Evolutionary conservation across 1,140 invertebrate genomes (phyloP), one percentile per base, ranked within the genome.

Genomic region (Drosophila auraria): DNA sequence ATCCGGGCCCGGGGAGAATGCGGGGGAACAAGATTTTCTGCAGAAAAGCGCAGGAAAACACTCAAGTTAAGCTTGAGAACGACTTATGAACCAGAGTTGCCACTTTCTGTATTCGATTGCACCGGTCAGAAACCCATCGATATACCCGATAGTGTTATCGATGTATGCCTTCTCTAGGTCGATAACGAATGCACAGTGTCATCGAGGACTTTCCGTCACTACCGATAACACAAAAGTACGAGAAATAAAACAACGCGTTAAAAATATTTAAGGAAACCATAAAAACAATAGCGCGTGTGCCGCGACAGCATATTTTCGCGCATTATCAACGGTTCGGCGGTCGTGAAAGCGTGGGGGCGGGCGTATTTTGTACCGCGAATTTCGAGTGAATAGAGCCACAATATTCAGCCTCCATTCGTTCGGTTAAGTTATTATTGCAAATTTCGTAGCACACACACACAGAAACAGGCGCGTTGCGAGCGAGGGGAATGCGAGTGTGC

Each of bases 371-470:
- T 40, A 42, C 44, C 11, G 27, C 17, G 44, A 40, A 77, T 53
- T 61, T 61, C 20, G 11, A 44, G 33, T 40, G 56, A 69, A 54
- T 27, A n/a, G 47, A 73, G 47, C 56, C 20, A 72, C 5, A 42
- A 17, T 51, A 44, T 27, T 73, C 50, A 59, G 70, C 53, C 70
- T 72, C 70, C 27, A 23, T 60, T 73, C 54, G 36, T 60, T 73
- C 54, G 54, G 54, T 57, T 40, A 57, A 70, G 42, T 78, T 78
- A 69, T 69, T 78, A 70, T 78, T 78, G 75, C 75, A 69, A 78
- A 78, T 78, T 78, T 69, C 53, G 54, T 54, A 78, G 17, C 44
- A 44, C 73, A 58, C 64, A 78, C 57, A 78, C 30, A 44, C 44
- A 68, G 14, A 12, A 23, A 45, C 54, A 36, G 54, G 54, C 20